Evolutionary conservation across 2,888 invertebrate species (phyloP), one percentile per base, ranked within the genome.

Genomic region (Philereme transversata): DNA sequence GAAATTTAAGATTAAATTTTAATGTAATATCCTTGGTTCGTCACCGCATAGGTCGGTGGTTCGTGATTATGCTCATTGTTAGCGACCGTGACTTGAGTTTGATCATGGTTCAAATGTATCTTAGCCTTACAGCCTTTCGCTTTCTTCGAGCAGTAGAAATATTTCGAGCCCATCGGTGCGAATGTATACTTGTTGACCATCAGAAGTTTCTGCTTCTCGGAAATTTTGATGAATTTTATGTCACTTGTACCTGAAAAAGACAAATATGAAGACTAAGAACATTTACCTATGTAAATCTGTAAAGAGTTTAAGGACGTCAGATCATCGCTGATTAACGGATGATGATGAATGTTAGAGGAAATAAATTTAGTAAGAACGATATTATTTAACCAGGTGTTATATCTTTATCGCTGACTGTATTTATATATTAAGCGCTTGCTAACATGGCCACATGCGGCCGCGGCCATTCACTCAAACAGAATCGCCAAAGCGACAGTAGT

Each of bases 101-200:
- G 9, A 41, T 55, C 45, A 1, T 7, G 6, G 52, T 57, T 61
- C 33, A 65, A 43, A 7, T 48, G 54, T 3, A 70, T 44, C 35
- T 48, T 67, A 0, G 67, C 65, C 47, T 75, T 79, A 61, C 83
- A 84, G 4, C 78, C 79, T 0, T 36, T 64, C 34, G 66, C 70
- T 69, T 76, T 81, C 49, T 71, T 75, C 0, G 84, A 83, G 38
- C 84, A 84, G 58, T 83, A 83, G 78, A 77, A 84, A 38, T 75
- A 46, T 0, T 51, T 5, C 52, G 51, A 3, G 63, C 64, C 5
- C 65, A 56, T 34, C 62, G 68, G 48, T 8, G 50, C 43, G 35
- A 63, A 63, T 5, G 58, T 63, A n/a, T 43, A 59, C 22, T 56
- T 52, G 40, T 63, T 57, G 1, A 60, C 56, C 66, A 67, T 67